A percentile compares a stretch with the other conserved stretches of the same genome.
phyloP scores from a whole-genome alignment of 2,113 vertebrate genomes.

The Pithys albifrons region DNA sequence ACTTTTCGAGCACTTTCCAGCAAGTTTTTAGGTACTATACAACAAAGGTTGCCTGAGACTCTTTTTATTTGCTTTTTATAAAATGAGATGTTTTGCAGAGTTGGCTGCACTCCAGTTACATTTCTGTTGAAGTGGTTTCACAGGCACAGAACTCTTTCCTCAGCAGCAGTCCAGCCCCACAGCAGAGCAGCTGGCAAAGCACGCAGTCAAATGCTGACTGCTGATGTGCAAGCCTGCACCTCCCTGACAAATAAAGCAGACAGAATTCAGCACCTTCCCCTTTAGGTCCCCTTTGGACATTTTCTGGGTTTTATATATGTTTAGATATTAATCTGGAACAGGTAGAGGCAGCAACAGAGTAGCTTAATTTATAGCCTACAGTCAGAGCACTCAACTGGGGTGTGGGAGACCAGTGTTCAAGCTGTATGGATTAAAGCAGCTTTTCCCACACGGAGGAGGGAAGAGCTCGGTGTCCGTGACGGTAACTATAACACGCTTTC shows the following conservation, averaged over 20 bases:
- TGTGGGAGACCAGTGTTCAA: neutral
- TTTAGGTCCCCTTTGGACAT: neutral
- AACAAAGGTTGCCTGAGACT: neutral
- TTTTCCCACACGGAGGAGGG: neutral
- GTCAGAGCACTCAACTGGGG: neutral
- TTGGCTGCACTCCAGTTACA: neutral
- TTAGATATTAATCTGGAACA: neutral
- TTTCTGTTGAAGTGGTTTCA: neutral
- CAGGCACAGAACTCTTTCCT: neutral
- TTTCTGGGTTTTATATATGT: neutral
- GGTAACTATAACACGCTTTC: neutral
- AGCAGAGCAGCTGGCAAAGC: neutral
- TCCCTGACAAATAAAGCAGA: neutral
- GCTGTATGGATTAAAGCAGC: neutral
- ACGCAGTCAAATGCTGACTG: rapidly evolving
- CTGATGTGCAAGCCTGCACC: neutral
- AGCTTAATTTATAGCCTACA: neutral
- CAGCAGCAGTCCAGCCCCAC: neutral
- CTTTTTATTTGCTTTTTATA: neutral
- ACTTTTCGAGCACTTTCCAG: neutral
- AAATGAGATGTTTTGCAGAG: neutral
- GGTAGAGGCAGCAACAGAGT: neutral
- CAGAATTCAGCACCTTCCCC: neutral
- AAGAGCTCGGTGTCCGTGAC: neutral
- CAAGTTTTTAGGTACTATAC: neutral